Conservation (phyloP, 1,140 invertebrate species). For the Aphis gossypii region DNA sequence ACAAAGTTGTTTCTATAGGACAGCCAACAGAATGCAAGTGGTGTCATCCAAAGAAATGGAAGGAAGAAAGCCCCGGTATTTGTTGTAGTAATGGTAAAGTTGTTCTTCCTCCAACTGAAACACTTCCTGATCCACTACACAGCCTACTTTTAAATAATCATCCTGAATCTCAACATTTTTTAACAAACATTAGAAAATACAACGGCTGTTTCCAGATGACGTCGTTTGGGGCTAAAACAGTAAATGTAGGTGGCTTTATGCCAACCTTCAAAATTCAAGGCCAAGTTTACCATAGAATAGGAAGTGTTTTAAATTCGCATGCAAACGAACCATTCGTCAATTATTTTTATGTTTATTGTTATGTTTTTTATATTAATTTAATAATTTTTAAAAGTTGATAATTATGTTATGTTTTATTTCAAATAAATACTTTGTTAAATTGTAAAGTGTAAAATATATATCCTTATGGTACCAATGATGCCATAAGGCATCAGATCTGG, state of each 20-base stretch:
- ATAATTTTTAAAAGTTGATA: too few species aligned
- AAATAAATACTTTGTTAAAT: too few species aligned
- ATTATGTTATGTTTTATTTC: too few species aligned
- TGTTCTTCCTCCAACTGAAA: not conserved
- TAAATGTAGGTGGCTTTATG: not conserved
- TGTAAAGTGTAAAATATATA: too few species aligned
- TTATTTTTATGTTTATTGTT: too few species aligned
- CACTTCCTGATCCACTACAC: not conserved
- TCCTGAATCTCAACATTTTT: not conserved
- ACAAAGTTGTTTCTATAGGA: not conserved
- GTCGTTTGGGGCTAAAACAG: not conserved
- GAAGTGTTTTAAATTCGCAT: not conserved
- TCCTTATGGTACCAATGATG: too few species aligned
- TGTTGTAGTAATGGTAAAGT: not conserved
- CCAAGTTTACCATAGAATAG: not conserved
- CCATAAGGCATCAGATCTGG: too few species aligned
- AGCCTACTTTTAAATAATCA: not conserved
- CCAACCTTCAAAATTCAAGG: not conserved
- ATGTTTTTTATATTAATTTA: too few species aligned
- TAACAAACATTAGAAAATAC: not conserved
- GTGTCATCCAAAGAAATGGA: not conserved
- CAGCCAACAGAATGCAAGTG: not conserved
- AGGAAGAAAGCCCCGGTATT: not conserved
- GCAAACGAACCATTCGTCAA: too few species aligned
- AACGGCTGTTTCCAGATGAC: not conserved